Conservation (phyloP, 2,888 invertebrate species). For the Ormyrus labotus region DNA sequence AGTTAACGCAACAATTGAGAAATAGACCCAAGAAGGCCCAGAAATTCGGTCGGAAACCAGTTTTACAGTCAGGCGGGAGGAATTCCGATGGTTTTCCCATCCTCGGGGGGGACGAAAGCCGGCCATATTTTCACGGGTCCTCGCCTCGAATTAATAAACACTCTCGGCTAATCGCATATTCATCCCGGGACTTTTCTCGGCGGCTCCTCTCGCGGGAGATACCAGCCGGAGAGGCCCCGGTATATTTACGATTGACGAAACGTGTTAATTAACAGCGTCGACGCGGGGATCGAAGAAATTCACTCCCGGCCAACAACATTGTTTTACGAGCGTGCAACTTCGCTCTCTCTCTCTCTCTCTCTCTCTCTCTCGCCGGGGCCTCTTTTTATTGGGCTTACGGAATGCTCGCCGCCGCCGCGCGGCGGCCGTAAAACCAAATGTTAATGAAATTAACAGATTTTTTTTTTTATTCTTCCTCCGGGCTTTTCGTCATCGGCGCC, state of each 20-base stretch:
- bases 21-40: too few relatives aligned
- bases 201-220: background rate
- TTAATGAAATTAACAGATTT: slow-evolving; percentile 48
- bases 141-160: slow-evolving; percentile 53
- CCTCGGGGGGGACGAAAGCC: slow-evolving; percentile 8
- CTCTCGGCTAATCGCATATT: slow-evolving; percentile 49
- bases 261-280: slow-evolving; percentile 52
- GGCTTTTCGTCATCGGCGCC: background rate
- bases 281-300: slow-evolving; percentile 16
- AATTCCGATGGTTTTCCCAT: background rate
- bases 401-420: background rate
- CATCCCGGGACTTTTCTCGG: slow-evolving; percentile 34
- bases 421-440: background rate
- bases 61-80: too few relatives aligned
- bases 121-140: background rate
- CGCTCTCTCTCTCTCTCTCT: background rate
- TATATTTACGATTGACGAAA: slow-evolving; percentile 55
- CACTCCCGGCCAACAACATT: slow-evolving; percentile 40
- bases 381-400: slow-evolving; percentile 35
- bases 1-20: too few relatives aligned
- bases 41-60: too few relatives aligned
- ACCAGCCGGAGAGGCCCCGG: background rate
- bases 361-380: background rate
- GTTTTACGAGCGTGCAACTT: slow-evolving; percentile 34
- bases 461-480: background rate